phyloP scores from a whole-genome alignment of 2,113 vertebrate genomes.

The Setophaga coronata region DNA sequence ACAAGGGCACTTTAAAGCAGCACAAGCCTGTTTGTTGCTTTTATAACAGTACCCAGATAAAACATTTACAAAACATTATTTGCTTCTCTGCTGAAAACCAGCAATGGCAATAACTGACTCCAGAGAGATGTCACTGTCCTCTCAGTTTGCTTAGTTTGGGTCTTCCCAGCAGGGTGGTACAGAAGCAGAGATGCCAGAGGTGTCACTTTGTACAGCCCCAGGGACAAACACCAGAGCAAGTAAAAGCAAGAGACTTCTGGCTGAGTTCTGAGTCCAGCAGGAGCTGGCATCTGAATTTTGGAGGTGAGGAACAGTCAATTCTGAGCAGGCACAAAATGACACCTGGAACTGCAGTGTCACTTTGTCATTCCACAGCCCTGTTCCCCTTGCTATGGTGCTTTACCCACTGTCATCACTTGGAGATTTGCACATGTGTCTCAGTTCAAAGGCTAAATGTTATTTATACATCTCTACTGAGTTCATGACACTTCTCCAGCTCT shows the following conservation, averaged over 20 bases:
- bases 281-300: background rate
- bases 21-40: background rate
- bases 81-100: background rate
- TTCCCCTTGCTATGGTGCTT: background rate
- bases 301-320: background rate
- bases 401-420: no score
- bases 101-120: background rate
- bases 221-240: background rate
- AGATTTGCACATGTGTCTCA: background rate
- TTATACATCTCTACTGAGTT: background rate
- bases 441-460: background rate
- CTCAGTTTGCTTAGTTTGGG: background rate
- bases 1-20: background rate
- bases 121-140: background rate
- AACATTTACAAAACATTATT: background rate
- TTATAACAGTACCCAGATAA: background rate
- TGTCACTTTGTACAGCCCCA: no score
- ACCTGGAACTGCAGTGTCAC: background rate
- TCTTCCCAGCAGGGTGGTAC: background rate
- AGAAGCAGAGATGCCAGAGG: fast-evolving
- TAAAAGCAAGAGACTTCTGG: background rate
- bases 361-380: fast-evolving
- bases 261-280: background rate
- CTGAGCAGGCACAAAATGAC: background rate
- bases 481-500: background rate